Evolutionary conservation across 2,113 vertebrate species (phyloP), one percentile per base, ranked within the genome.

Genomic region (Eolophus roseicapilla): DNA sequence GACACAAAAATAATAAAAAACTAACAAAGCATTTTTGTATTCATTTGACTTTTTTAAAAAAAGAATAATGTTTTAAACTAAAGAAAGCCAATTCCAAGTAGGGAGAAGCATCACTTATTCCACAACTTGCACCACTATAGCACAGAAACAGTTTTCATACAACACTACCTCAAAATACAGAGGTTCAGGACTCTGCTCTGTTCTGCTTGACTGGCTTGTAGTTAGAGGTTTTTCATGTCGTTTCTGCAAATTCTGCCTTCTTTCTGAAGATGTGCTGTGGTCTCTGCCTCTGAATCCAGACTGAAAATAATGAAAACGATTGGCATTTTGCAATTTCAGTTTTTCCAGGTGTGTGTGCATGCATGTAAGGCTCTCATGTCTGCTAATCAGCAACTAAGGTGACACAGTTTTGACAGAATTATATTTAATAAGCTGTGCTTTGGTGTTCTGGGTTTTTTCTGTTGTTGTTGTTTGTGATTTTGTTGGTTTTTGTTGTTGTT

Each of bases 141-240:
- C 0, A 8, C n/a, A 60, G 39, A 25, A 44, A 43, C 15, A 77
- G 64, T 63, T 87, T 65, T 82, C 24, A 46, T 3, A 47, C 35
- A 75, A 52, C 76, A 68, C 93, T 97, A 99, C 99, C 99, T 99
- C 98, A 96, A 99, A 99, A 97, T 99, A 99, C 43, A 99, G 98
- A 49, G 98, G 98, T 43, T 99, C 98, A 79, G 99, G 97, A 69
- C 97, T 98, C 92, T 98, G 98, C 70, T 99, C 98, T 3, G 97
- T 88, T 88, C 98, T 97, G 23, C 95, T 89, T 11, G 94, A 86
- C 27, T 98, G 98, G 81, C 60, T 94, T 24, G 90, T 4, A 59
- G 83, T 87, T 85, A 96, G 83, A 60, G 98, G 94, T 14, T 98
- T 98, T 47, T 98, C 98, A 5, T 97, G 97, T 78, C 97, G 96